Evolutionary conservation across 2,888 invertebrate species (phyloP).

Genomic region (Pyrrhia umbra): DNA sequence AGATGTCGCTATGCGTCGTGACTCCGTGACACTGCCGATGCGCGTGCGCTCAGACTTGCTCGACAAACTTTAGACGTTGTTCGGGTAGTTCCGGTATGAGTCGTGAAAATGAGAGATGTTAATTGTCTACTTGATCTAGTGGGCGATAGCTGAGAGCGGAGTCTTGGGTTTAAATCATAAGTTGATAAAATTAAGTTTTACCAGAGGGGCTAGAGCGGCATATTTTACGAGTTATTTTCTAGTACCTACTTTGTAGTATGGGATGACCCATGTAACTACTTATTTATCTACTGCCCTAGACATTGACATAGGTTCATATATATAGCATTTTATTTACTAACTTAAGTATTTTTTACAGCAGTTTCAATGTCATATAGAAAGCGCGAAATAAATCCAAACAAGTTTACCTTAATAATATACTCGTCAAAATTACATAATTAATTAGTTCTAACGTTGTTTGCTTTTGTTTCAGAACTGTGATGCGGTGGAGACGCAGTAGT

Average conservation of each 20-base stretch:
- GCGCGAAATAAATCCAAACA: no score
- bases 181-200: background rate
- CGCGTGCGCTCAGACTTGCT: slow-evolving; percentile 19
- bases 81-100: slow-evolving; percentile 34
- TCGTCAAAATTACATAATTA: no score
- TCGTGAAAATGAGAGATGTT: slow-evolving; percentile 25
- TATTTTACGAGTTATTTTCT: no score
- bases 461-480: slow-evolving; percentile 73
- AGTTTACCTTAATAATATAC: no score
- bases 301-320: no score
- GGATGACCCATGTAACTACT: no score
- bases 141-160: background rate
- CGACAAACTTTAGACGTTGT: slow-evolving; percentile 16
- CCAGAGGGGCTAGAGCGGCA: no score
- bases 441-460: slow-evolving; percentile 5
- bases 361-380: no score
- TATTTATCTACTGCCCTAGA: no score
- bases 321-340: no score
- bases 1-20: slow-evolving; percentile 50
- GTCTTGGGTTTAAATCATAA: background rate
- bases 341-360: no score
- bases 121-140: slow-evolving; percentile 23
- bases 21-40: slow-evolving; percentile 33
- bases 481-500: slow-evolving; percentile 78
- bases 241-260: no score